phyloP scores from a whole-genome alignment of 2,888 invertebrate genomes.

The Neocrepidodera transversa region DNA sequence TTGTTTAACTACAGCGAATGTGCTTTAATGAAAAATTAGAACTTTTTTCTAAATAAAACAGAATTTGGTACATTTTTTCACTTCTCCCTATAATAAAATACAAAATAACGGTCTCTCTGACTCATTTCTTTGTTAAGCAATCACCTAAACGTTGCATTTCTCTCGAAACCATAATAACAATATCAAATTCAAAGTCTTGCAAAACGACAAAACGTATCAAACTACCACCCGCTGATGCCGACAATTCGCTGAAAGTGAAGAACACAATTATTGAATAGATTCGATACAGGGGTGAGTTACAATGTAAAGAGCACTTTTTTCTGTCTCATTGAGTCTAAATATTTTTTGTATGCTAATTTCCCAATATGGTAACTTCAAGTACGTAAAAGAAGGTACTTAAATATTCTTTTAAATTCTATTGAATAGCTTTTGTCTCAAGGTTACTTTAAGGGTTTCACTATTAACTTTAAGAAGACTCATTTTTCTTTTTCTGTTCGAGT shows the following conservation, averaged over 20 bases:
- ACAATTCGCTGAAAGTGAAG: conserved; percentile 28
- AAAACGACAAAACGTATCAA: conserved; percentile 33
- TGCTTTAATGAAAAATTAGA: no score
- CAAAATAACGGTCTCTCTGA: no score
- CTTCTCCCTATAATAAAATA: no score
- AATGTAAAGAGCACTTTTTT: conserved; percentile 41
- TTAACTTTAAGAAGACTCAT: no score
- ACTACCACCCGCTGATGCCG: conserved; percentile 30
- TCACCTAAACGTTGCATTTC: background rate
- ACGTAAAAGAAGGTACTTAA: background rate
- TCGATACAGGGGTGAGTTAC: conserved; percentile 38
- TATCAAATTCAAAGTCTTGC: background rate
- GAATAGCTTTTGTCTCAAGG: no score
- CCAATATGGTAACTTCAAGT: conserved; percentile 21
- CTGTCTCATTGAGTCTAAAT: conserved; percentile 40
- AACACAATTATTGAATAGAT: conserved; percentile 32
- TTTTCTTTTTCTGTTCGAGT: no score
- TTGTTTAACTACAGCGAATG: no score
- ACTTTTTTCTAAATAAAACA: no score
- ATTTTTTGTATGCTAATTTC: conserved; percentile 27
- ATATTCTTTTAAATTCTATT: no score
- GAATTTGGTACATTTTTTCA: no score
- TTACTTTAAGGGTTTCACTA: no score
- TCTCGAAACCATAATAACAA: background rate
- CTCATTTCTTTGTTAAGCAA: background rate